Evolutionary conservation across 92 coral and sea anemone genomes (phyloP).

Genomic region (Plumapathes pennacea): DNA sequence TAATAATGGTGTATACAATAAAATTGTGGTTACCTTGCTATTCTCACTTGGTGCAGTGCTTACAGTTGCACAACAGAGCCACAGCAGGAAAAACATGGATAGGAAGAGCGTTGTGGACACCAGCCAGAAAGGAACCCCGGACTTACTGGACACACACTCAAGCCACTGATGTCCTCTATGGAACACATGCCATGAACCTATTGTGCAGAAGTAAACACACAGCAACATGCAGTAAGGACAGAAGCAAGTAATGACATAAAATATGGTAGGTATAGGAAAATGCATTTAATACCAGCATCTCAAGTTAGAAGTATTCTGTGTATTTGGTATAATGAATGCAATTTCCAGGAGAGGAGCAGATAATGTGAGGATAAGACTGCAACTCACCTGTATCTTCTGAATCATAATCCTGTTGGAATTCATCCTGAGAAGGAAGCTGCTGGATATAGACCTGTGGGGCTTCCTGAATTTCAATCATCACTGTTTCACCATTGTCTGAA

Average conservation of each 20-base stretch:
- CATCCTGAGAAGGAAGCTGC: constrained; percentile 3
- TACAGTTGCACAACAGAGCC: constrained; percentile 88
- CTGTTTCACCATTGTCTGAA: constrained; percentile 54
- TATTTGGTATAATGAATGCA: too few species aligned
- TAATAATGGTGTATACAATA: neutral
- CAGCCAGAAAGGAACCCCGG: constrained; percentile 93
- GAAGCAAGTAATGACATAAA: too few species aligned
- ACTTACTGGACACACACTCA: constrained; percentile 84
- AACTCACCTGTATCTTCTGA: too few species aligned
- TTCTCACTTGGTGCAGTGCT: constrained; percentile 52
- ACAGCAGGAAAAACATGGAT: constrained; percentile 78
- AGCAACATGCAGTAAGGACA: too few species aligned
- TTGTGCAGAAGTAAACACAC: too few species aligned
- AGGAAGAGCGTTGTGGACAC: constrained; percentile 69
- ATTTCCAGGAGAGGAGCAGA: too few species aligned
- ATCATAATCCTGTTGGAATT: constrained; percentile 28
- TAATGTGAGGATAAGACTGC: too few species aligned
- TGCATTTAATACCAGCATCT: too few species aligned
- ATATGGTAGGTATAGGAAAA: too few species aligned
- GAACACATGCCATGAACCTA: constrained; percentile 65
- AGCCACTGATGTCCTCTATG: constrained; percentile 83
- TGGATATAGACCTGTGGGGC: too few species aligned
- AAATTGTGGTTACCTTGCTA: constrained; percentile 46
- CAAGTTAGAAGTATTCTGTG: too few species aligned
- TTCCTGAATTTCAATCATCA: constrained; percentile 73